Conservation (phyloP, 1,140 invertebrate species). For the Plectrocnemia conspersa region DNA sequence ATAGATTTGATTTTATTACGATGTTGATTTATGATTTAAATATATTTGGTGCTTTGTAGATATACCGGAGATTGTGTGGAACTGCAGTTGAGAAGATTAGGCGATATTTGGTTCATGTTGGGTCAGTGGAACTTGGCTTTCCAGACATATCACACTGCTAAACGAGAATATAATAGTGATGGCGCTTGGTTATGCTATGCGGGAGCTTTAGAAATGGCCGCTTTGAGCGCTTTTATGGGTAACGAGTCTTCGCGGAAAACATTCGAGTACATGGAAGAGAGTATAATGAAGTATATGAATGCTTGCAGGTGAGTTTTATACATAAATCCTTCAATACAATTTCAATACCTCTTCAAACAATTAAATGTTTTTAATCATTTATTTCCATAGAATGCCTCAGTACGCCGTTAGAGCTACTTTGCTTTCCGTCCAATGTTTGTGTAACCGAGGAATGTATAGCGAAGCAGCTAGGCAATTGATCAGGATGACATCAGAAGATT, state of each 20-base stretch:
- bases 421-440: conserved; percentile 81
- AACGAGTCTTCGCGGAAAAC: conserved; percentile 71
- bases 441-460: conserved; percentile 66
- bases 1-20: conserved; percentile 6
- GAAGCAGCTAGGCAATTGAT: conserved; percentile 92
- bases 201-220: conserved; percentile 93
- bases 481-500: conserved; percentile 92
- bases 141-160: conserved; percentile 89
- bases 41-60: conserved; percentile 46
- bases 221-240: conserved; percentile 86
- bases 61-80: conserved; percentile 88
- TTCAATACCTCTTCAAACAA: too few species aligned
- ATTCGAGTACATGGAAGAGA: conserved; percentile 89
- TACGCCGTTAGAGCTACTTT: conserved; percentile 88
- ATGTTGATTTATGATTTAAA: conserved; percentile 1
- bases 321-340: background rate
- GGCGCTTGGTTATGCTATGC: conserved; percentile 97
- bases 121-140: conserved; percentile 90
- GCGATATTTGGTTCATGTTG: conserved; percentile 95
- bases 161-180: conserved; percentile 93
- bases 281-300: conserved; percentile 83
- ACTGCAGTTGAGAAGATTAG: conserved; percentile 85
- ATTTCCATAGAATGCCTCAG: conserved; percentile 71
- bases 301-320: conserved; percentile 74
- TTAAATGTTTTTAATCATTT: too few species aligned